Evolutionary conservation across 2,113 vertebrate species (phyloP), one percentile per base, ranked within the genome.

Genomic region (Osmerus mordax): DNA sequence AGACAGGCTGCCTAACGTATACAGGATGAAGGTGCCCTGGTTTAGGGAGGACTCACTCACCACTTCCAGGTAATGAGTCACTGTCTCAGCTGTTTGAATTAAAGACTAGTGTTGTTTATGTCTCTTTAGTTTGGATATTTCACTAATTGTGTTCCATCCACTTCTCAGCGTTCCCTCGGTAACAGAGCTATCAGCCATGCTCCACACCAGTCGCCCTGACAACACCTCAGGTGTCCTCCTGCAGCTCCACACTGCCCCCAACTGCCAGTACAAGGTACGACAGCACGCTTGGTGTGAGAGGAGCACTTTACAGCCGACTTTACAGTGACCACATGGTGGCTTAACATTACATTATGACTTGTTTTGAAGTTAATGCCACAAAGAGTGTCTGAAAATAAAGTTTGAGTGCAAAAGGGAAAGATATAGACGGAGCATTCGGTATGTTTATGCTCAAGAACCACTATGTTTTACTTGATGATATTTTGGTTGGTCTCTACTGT

Each of bases 261-360:
- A 95, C 86, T 98, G 97, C 86, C 93, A 92, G n/a, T 98, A 99
- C 80, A 95, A 97, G 94, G 97, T 98, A 89, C 21, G 41, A 47
- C 41, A 52, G 12, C 51, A 18, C 14, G 32, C 15, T 12, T 3
- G 4, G 4, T 47, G 41, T 47, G 41, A 47, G 8, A 47, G 41
- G 41, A 47, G 41, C 9, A 11, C 5, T 47, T 47, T 1, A 6
- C 32, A 12, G 41, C 32, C 32, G 32, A 28, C 25, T 28, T 28
- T 28, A 28, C 25, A 28, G 25, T 28, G 25, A 28, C 25, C 25
- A 28, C 25, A 28, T 6, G 32, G 7, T 36, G 4, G 5, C 4
- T 36, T 36, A 5, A 36, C 5, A 0, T 36, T 7, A 36, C 32
- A 36, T 3, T 3, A 36, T 36, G 5, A 36, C 32, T 36, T 36